Evolutionary conservation across 2,113 vertebrate species (phyloP).

Genomic region (Misgurnus anguillicaudatus): DNA sequence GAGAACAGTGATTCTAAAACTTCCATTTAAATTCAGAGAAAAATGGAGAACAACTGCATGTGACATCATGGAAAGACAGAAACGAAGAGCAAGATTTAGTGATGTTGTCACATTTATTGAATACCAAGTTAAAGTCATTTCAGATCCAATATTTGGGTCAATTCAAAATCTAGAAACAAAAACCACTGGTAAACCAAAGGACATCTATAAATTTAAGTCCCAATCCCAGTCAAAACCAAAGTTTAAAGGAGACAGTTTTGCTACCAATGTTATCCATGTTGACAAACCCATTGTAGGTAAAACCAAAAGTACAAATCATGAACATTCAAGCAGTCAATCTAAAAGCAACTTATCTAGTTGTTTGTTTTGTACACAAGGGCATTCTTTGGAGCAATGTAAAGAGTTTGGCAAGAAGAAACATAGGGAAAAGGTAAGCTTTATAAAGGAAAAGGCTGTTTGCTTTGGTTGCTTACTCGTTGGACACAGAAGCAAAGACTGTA

Average conservation of each 20-base stretch:
- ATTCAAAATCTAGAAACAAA: not conserved
- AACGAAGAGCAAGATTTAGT: conserved; percentile 7
- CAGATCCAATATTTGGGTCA: conserved; percentile 19
- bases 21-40: conserved; percentile 40
- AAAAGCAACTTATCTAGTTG: not conserved
- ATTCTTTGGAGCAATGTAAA: not conserved
- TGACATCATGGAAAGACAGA: conserved; percentile 31
- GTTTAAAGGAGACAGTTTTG: conserved; percentile 16
- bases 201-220: not conserved
- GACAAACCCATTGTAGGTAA: not conserved
- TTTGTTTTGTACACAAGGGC: conserved; percentile 4
- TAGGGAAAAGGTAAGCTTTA: conserved; percentile 19
- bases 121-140: conserved; percentile 24
- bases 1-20: conserved; percentile 26
- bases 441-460: conserved; percentile 25
- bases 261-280: not conserved
- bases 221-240: not conserved
- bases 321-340: no score
- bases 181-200: not conserved
- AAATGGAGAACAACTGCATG: conserved; percentile 23
- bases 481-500: not conserved
- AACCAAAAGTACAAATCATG: not conserved
- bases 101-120: conserved; percentile 38
- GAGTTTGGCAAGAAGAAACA: conserved; percentile 1
- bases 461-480: conserved; percentile 30